Evolutionary conservation across 2,113 vertebrate genomes (phyloP), one percentile per base, ranked within the genome.

Genomic region (Scortum barcoo): DNA sequence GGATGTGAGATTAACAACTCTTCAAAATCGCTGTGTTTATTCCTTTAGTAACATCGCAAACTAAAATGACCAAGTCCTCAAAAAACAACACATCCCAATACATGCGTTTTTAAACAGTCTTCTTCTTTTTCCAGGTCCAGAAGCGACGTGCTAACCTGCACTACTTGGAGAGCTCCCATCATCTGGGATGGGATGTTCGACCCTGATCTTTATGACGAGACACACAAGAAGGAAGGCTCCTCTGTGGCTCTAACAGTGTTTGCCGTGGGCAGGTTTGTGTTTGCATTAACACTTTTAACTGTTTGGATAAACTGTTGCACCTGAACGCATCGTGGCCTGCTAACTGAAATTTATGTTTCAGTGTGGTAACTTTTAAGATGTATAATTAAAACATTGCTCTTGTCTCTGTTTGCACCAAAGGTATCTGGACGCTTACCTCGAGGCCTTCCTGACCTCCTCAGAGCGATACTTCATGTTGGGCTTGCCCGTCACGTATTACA

Each of bases 121-220:
- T 54, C 16, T 36, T 50, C 0, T n/a, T 4, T 73, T 80, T 71
- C 74, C 74, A 95, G 94, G 76, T 84, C 84, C 65, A 92, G 94
- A 70, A 17, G 2, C 26, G 94, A 96, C 3, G 95, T 96, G 36
- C 92, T 89, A 73, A 95, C 95, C 6, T 96, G 95, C 80, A 96
- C 95, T 1, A 53, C 78, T 22, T 96, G 96, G 96, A 92, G 88
- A 0, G 94, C 95, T 6, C 95, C 96, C 2, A 91, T 96, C 60
- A 90, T 96, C 69, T 96, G 96, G 96, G 93, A 96, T 8, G 95
- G 93, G 5, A 96, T 92, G 89, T 96, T 96, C 4, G 54, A 96
- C 19, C 88, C 94, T 24, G 24, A 78, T 0, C 6, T 67, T 10
- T 95, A 93, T 2, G 91, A 95, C 63, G 44, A 77, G 61, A 28